Percentiles rank a stretch among this genome's conserved stretches.
Conservation (phyloP, 2,888 invertebrate species). For the Eristalinus aeneus region DNA sequence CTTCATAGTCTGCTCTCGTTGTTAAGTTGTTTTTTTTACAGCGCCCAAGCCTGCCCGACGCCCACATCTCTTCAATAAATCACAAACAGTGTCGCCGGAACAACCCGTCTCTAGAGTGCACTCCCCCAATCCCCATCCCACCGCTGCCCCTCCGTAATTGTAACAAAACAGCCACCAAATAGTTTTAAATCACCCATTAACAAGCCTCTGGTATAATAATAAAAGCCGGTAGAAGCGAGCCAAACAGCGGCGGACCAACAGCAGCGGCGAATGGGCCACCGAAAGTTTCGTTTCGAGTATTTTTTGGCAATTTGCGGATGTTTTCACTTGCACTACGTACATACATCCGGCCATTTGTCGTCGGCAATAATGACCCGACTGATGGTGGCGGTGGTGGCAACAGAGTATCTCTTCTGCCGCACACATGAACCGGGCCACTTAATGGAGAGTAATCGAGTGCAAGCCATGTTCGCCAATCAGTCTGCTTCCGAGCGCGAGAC, state of each 20-base stretch:
- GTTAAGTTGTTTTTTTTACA: slow-evolving; percentile 43
- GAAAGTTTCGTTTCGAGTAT: slow-evolving; percentile 33
- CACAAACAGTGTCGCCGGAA: slow-evolving; percentile 53
- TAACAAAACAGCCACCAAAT: slow-evolving; percentile 68
- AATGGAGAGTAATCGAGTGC: slow-evolving; percentile 71
- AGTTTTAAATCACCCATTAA: slow-evolving; percentile 71
- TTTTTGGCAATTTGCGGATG: slow-evolving; percentile 66
- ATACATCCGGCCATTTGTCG: slow-evolving; percentile 66
- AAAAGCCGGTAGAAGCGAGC: slow-evolving; percentile 41
- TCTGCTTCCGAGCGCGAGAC: slow-evolving; percentile 32
- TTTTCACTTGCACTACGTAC: slow-evolving; percentile 50
- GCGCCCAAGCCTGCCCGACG: slow-evolving; percentile 31
- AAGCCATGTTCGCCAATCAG: slow-evolving; percentile 70
- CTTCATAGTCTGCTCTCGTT: slow-evolving; percentile 18
- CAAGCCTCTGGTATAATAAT: slow-evolving; percentile 68
- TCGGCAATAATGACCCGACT: slow-evolving; percentile 47
- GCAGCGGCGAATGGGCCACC: neutral
- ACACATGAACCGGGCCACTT: slow-evolving; percentile 61
- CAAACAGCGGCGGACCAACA: neutral
- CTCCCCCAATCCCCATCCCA: neutral
- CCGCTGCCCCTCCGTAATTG: slow-evolving; percentile 59
- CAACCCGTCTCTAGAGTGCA: neutral
- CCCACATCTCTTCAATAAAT: slow-evolving; percentile 60
- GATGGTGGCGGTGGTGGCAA: slow-evolving; percentile 40
- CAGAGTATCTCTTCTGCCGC: slow-evolving; percentile 13